These are phyloP conservation scores for Whitmania pigra DNA, from an alignment of 1,140 invertebrate species.

Conservation along the genomic window DNA sequence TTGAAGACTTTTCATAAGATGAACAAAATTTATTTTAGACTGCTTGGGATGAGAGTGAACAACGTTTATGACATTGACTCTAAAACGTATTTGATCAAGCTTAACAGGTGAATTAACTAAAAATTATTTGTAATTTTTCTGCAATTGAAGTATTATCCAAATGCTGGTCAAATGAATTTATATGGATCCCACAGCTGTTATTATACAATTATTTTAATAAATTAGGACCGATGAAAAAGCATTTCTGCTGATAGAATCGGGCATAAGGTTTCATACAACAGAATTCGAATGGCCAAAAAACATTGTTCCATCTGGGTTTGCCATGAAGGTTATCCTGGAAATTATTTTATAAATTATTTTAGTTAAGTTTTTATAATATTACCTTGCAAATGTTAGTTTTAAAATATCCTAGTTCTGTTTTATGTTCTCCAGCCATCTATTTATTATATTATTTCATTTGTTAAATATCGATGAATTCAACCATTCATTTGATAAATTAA, in stretches of 20 bases:
- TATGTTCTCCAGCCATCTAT: too few relatives aligned
- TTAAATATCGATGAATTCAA: too few relatives aligned
- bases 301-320: slow-evolving; percentile 81
- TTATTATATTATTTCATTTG: too few relatives aligned
- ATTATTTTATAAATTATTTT: neutral
- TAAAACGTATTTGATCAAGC: slow-evolving; percentile 84
- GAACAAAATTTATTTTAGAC: slow-evolving; percentile 43
- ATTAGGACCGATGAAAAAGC: slow-evolving; percentile 57
- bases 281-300: slow-evolving; percentile 98
- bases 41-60: slow-evolving; percentile 79
- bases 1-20: neutral
- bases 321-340: slow-evolving; percentile 68
- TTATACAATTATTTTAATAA: slow-evolving; percentile 1
- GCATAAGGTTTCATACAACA: slow-evolving; percentile 80
- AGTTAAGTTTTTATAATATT: too few relatives aligned
- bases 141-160: neutral
- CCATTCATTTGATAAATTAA: too few relatives aligned
- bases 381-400: too few relatives aligned
- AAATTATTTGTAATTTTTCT: neutral
- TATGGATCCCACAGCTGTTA: too few relatives aligned
- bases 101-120: slow-evolving; percentile 45
- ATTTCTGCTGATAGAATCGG: slow-evolving; percentile 83
- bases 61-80: slow-evolving; percentile 96
- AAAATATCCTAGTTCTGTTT: too few relatives aligned
- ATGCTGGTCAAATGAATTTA: neutral